These are phyloP conservation scores for Cinara cedri DNA, from an alignment of 2,888 invertebrate species.

Conservation along the genomic window DNA sequence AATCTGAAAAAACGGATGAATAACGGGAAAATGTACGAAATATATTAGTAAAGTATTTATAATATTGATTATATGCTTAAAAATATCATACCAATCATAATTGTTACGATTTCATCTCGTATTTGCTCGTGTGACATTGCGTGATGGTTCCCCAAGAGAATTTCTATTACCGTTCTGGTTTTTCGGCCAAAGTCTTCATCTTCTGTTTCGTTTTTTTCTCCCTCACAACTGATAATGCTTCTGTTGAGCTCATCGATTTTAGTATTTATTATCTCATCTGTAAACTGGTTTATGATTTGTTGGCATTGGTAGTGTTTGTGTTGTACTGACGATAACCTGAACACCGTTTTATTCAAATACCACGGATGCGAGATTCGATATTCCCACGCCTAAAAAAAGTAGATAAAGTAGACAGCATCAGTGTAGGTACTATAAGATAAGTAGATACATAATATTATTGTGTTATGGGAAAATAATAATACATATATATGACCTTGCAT, in stretches of 20 bases:
- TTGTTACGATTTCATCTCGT: slow-evolving; percentile 58
- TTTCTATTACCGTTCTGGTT: slow-evolving; percentile 43
- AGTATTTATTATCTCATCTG: slow-evolving; percentile 33
- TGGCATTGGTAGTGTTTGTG: slow-evolving; percentile 26
- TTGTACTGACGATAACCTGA: slow-evolving; percentile 16
- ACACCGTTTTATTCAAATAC: slow-evolving; percentile 43
- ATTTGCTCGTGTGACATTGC: slow-evolving; percentile 48
- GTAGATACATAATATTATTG: background rate
- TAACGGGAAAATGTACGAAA: too few relatives aligned
- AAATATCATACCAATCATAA: slow-evolving; percentile 55
- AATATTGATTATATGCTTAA: too few relatives aligned
- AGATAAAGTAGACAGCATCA: too few relatives aligned
- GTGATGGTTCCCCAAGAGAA: slow-evolving; percentile 34
- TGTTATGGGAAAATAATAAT: too few relatives aligned
- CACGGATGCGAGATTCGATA: slow-evolving; percentile 39
- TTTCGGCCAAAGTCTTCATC: slow-evolving; percentile 24
- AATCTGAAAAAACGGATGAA: too few relatives aligned
- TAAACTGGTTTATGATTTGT: slow-evolving; percentile 43
- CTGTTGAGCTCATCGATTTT: slow-evolving; percentile 10
- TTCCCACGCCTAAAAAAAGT: slow-evolving; percentile 31
- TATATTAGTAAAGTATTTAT: too few relatives aligned
- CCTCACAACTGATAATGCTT: background rate
- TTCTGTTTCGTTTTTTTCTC: background rate
- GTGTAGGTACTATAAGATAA: too few relatives aligned
- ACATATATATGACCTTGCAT: background rate